Percentiles rank a stretch among this genome's conserved stretches.
Evolutionary conservation across 2,888 invertebrate genomes (phyloP).

Genomic region (Colletes collaris): DNA sequence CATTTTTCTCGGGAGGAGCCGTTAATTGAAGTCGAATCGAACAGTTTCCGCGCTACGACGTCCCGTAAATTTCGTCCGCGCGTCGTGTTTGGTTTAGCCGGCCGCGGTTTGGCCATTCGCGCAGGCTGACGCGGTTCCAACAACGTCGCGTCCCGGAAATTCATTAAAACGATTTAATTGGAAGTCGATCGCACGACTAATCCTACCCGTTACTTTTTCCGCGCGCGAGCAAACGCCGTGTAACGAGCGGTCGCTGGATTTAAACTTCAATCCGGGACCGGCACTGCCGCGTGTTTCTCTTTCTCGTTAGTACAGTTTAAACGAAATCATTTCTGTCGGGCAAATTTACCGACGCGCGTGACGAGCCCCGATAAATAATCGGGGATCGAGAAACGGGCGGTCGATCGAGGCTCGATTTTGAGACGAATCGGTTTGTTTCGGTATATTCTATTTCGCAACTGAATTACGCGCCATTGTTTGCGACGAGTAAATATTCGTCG

Average conservation of each 20-base stretch:
- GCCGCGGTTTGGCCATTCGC: conserved; percentile 5
- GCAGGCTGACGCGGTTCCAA: not conserved
- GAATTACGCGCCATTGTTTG: no score
- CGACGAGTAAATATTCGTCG: no score
- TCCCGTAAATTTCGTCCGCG: conserved; percentile 2
- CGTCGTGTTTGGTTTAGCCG: conserved; percentile 34
- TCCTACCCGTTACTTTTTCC: conserved; percentile 36
- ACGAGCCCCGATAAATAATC: not conserved
- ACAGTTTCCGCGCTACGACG: conserved; percentile 1
- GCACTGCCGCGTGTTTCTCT: conserved; percentile 16
- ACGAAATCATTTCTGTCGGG: conserved; percentile 19
- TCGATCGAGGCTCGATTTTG: not conserved
- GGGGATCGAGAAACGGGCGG: not conserved
- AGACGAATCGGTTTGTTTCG: not conserved
- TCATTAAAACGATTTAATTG: conserved; percentile 60
- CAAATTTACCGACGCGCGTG: not conserved
- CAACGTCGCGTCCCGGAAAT: conserved; percentile 26
- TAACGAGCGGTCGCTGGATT: conserved; percentile 35
- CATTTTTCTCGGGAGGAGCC: conserved; percentile 5
- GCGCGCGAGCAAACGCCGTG: conserved; percentile 28
- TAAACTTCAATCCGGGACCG: conserved; percentile 17
- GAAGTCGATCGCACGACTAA: conserved; percentile 50
- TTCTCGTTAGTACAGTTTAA: conserved; percentile 30
- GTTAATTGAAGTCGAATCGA: conserved; percentile 42
- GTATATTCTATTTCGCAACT: no score